Evolutionary conservation across 2,888 invertebrate genomes (phyloP), one percentile per base, ranked within the genome.

Genomic region (Ophioninae sp.): DNA sequence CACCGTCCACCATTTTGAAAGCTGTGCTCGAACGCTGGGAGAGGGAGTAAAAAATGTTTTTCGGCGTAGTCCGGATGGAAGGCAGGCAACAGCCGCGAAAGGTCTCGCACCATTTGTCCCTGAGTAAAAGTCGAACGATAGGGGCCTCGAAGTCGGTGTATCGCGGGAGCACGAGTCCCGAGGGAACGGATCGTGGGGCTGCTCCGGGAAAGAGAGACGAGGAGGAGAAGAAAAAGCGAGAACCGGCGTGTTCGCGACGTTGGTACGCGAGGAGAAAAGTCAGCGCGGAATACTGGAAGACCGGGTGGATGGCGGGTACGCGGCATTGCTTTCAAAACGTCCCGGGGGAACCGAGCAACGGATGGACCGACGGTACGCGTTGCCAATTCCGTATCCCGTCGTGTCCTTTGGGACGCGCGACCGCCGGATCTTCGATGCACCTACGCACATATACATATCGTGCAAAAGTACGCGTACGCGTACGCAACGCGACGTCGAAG

Each of bases 301-400:
- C 85, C 86, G 10, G 86, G 87, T 78, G 85, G 86, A 73, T 87
- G 87, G 87, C 86, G 90, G 87, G 88, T 89, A 89, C 89, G 87
- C 88, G 89, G 89, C 89, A 92, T 91, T 89, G 91, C 92, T 90
- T 90, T 91, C 89, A 90, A 90, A 89, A 88, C 85, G 88, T 90
- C 91, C 91, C 91, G 88, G 85, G 92, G 84, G 76, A 81, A 44
- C 39, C 7, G 88, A 61, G 72, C 85, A 83, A 86, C 88, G 87
- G 89, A 86, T 79, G 79, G 79, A 76, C 81, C 70, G 81, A 84
- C 79, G 76, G 79, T 70, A 30, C 37, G 56, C 64, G 73, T 70
- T 76, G 72, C 79, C 79, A 64, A 79, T 73, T 76, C 62, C 13
- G 76, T 89, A 90, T 89, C 91, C 90, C 89, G 87, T 79, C 62